Base-by-base conservation (phyloP, 2,888 invertebrate species). In the Cryptus armator region DNA sequence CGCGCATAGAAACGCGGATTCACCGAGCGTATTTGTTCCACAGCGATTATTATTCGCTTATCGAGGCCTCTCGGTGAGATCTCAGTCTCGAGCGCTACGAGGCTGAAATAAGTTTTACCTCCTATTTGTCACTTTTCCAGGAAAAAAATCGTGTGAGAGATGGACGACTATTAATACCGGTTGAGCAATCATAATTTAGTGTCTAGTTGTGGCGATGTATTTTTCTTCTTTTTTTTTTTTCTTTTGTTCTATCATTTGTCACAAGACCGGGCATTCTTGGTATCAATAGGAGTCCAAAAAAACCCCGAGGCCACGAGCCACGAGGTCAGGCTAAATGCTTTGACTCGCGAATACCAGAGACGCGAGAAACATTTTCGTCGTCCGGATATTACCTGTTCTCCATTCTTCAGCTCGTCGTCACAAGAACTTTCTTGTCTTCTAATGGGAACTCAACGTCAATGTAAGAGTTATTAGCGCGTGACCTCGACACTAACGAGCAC, bases 381-480 rank as follows among this genome's bases (percentile, higher is more conserved):
- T 48, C 44, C 74, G 46, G n/a, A 46, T 64, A 62, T 46, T 53
- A 51, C 37, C 37, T 32, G 24, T 71, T 48, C 19, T 51, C 46
- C 32, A 5, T 53, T 74, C 56, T 75, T 43, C 12, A 19, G 56
- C 59, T 62, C 43, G 66, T 62, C 71, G 51, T 72, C 32, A 4
- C 62, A 6, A 37, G 12, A 51, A 70, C 43, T 48, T 68, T 56
- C 62, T 62, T 46, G 68, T 72, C 56, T 19, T 68, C 72, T 83
- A 83, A 78, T 83, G 77, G 76, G 70, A 43, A 1, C 37, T 48
- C 66, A 68, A 32, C 48, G 46, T 44, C 80, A 12, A 62, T 78
- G 74, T 24, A 24, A 67, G 71, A 81, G 71, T 84, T 84, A 84
- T 84, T 77, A 84, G 84, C 76, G 70, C 84, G 80, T 84, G 80